Base-by-base conservation (phyloP, 2,113 vertebrate genomes). In the Syngnathus floridae region DNA sequence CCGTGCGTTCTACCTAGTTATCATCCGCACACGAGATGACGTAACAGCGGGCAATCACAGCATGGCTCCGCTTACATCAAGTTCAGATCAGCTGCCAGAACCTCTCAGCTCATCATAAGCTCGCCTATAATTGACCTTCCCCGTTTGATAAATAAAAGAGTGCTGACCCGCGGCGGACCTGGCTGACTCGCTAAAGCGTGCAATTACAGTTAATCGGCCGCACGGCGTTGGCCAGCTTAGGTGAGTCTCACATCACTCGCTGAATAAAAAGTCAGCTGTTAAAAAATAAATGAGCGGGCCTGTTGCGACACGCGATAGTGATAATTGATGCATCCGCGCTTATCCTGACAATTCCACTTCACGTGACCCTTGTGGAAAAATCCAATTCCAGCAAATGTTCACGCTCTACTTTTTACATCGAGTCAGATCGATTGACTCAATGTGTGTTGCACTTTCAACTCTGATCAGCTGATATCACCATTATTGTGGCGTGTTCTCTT, bases 31-130 rank as follows among this genome's bases (percentile, higher is more conserved):
- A 41, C 16, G 26, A 70, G 79, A 83, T 88, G 87, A 87, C 81
- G 87, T 82, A 88, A 88, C 77, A 65, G 64, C 75, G 31, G 79
- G 85, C 70, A 88, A 88, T 81, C 77, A 62, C 76, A 52, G 48
- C 62, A 67, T 56, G 72, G 72, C 46, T 76, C 80, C 67, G 72
- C 82, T 84, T 81, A 80, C 84, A 81, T 86, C 82, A 87, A 80
- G 76, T 72, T 81, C 75, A 73, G 78, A 82, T 22, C 70, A 79
- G 62, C 77, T 73, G 70, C 75, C 81, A 82, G 75, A 55, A 77
- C 69, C 54, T 67, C 5, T 63, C 73, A n/a, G 75, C 73, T 80
- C 17, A 75, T 82, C 75, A 69, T 35, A 62, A 76, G 73, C 75
- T 70, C 73, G 73, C 63, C n/a, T 21, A 35, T 74, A 75, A 83